Evolutionary conservation across 2,797 vertebrate genomes (phyloP).

Genomic region (Vespertilio murinus): DNA sequence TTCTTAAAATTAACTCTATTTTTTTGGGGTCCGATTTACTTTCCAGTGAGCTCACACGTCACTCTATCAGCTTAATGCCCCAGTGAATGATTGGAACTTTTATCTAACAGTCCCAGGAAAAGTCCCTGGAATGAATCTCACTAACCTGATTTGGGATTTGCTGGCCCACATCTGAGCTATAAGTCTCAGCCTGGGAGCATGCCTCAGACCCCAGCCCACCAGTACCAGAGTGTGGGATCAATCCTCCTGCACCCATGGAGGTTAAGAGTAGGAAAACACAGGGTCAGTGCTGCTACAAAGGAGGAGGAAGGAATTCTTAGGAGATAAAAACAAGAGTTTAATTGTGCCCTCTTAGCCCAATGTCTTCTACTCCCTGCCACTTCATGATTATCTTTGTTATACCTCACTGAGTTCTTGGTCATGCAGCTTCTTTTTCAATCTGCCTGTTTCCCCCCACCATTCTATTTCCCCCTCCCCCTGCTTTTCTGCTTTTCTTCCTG

Average conservation of each 20-base stretch:
- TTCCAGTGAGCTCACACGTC: background rate
- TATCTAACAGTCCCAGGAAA: background rate
- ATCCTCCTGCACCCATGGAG: background rate
- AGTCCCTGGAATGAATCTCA: background rate
- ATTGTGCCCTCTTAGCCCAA: fast-evolving
- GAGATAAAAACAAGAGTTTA: background rate
- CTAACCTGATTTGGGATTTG: background rate
- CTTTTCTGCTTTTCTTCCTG: background rate
- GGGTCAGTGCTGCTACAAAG: background rate
- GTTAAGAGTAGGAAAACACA: background rate
- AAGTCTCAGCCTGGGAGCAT: background rate
- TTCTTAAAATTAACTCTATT: background rate
- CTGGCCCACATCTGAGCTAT: background rate
- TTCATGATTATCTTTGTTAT: background rate
- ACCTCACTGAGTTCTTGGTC: background rate
- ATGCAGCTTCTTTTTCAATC: background rate
- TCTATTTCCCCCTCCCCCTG: background rate
- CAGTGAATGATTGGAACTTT: background rate
- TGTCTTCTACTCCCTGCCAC: background rate
- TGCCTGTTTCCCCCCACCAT: background rate
- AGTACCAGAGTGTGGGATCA: no score
- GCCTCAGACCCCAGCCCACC: fast-evolving
- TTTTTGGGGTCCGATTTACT: background rate
- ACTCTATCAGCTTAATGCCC: background rate
- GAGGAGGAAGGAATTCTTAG: background rate